Percentiles rank a stretch among this genome's conserved stretches.
These are phyloP conservation scores for Tapera naevia DNA, from an alignment of 2,797 vertebrate genomes.

Conservation along the genomic window DNA sequence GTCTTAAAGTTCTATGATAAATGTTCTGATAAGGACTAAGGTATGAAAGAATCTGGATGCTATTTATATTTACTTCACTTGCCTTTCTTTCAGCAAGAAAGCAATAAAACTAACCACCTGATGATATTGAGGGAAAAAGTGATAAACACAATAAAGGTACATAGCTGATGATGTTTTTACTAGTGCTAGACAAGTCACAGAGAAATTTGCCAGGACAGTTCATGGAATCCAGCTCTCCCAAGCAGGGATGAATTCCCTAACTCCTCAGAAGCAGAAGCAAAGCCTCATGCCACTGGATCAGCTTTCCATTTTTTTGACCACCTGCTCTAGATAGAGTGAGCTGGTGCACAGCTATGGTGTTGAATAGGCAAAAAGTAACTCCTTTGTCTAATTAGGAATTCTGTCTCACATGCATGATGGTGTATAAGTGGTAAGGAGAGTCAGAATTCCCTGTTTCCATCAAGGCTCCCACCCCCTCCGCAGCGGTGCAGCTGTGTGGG, in stretches of 20 bases:
- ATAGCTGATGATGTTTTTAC: not conserved
- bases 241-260: not conserved
- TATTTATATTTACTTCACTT: not conserved
- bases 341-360: not conserved
- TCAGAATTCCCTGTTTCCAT: not conserved
- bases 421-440: not conserved
- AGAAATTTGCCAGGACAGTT: not conserved
- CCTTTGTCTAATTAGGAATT: not conserved
- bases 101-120: not conserved
- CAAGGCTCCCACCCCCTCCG: not conserved
- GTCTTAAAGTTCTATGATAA: not conserved
- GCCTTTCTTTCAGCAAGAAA: not conserved
- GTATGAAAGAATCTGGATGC: not conserved
- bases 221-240: not conserved
- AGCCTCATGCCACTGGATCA: not conserved
- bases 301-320: not conserved
- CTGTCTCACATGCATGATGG: too few relatives aligned
- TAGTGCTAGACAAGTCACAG: not conserved
- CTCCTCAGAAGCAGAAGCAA: too few relatives aligned
- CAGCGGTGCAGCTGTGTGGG: not conserved
- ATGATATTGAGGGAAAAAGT: not conserved
- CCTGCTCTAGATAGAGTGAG: not conserved
- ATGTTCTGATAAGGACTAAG: not conserved
- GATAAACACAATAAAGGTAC: not conserved
- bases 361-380: not conserved